Conservation (phyloP, 2,888 invertebrate genomes). For the Baccha elongata region DNA sequence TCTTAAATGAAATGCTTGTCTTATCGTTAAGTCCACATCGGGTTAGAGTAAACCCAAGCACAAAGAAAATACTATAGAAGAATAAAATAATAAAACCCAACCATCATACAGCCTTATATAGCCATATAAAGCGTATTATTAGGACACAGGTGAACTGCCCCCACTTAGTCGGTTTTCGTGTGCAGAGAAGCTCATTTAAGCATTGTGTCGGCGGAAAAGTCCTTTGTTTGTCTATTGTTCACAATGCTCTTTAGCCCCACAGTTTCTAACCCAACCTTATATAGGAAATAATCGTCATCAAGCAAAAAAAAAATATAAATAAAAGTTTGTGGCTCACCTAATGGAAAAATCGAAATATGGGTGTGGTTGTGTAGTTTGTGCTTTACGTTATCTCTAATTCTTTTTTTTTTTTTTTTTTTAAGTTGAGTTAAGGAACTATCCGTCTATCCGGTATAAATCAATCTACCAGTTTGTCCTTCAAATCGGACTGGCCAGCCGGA, state of each 20-base stretch:
- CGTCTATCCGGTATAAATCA: constrained; percentile 32
- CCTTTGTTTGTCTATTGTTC: constrained; percentile 30
- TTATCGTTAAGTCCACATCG: constrained; percentile 56
- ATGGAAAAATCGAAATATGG: constrained; percentile 70
- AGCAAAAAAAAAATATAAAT: background rate
- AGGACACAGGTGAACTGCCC: constrained; percentile 56
- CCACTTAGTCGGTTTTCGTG: constrained; percentile 18
- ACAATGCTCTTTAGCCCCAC: background rate
- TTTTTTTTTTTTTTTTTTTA: constrained; percentile 1
- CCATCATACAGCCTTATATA: constrained; percentile 49
- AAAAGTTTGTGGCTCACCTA: constrained; percentile 38
- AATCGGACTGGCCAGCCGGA: constrained; percentile 15
- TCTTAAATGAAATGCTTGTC: constrained; percentile 56
- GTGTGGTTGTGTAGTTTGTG: constrained; percentile 52
- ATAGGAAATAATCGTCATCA: constrained; percentile 9
- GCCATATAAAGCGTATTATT: constrained; percentile 54
- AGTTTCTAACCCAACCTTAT: background rate
- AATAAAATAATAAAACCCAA: constrained; percentile 33
- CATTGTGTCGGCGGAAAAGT: constrained; percentile 26
- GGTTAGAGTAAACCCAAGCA: constrained; percentile 11
- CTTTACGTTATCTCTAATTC: constrained; percentile 8
- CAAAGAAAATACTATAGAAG: constrained; percentile 16
- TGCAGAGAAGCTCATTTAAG: constrained; percentile 17
- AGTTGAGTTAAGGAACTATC: constrained; percentile 16
- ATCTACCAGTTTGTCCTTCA: constrained; percentile 28